phyloP scores from a whole-genome alignment of 2,797 vertebrate genomes.

The Molossus alvarezi region DNA sequence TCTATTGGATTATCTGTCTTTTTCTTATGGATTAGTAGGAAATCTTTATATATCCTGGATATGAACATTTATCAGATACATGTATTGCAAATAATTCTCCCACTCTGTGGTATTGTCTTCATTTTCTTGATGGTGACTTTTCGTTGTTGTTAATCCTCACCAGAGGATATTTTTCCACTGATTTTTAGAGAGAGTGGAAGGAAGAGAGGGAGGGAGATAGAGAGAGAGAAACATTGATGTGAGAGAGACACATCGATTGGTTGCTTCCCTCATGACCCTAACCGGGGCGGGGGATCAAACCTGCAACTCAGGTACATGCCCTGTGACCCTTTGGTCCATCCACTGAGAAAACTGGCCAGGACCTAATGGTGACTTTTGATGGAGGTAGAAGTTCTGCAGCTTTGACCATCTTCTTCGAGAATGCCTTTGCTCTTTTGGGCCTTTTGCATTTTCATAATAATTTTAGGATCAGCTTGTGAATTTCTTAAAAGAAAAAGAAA shows the following conservation, averaged over 20 bases:
- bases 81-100: not conserved
- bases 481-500: not conserved
- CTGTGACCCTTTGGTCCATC: too few relatives aligned
- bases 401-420: not conserved
- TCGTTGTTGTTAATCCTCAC: too few relatives aligned
- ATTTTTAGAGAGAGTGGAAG: too few relatives aligned
- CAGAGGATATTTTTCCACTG: too few relatives aligned
- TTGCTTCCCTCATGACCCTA: too few relatives aligned
- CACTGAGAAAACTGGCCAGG: too few relatives aligned
- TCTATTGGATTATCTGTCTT: not conserved
- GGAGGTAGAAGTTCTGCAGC: not conserved
- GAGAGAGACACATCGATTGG: too few relatives aligned
- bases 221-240: too few relatives aligned
- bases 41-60: not conserved
- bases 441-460: constrained; percentile 7
- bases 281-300: too few relatives aligned
- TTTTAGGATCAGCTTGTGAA: not conserved
- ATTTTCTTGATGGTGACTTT: not conserved
- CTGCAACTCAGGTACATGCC: too few relatives aligned
- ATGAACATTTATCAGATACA: not conserved
- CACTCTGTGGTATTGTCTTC: not conserved
- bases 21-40: not conserved
- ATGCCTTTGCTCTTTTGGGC: not conserved
- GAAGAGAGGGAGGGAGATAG: too few relatives aligned
- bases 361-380: not conserved